Conservation (phyloP, 2,113 vertebrate genomes). For the Leptodactylus fuscus region DNA sequence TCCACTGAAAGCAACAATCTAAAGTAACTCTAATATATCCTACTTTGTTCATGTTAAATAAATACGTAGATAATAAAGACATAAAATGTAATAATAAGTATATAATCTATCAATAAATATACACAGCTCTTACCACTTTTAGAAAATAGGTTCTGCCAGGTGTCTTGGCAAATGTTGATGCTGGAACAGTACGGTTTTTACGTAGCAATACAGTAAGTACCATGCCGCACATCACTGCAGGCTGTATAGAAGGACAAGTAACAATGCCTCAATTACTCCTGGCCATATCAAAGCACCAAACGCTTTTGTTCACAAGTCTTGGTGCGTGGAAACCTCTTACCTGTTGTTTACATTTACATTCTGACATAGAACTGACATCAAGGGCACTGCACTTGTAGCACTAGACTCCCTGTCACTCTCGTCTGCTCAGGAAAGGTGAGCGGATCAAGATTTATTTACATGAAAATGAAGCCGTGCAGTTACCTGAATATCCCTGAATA, state of each 20-base stretch:
- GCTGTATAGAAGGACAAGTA: conserved; percentile 20
- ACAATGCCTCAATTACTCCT: conserved; percentile 57
- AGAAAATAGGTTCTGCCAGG: conserved; percentile 65
- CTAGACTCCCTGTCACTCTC: conserved; percentile 52
- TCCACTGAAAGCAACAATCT: background rate
- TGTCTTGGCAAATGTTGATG: conserved; percentile 57
- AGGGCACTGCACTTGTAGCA: conserved; percentile 24
- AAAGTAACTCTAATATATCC: background rate
- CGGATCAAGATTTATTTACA: conserved; percentile 63
- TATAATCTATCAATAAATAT: conserved; percentile 71
- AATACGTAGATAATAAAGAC: conserved; percentile 67
- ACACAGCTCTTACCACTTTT: conserved; percentile 68
- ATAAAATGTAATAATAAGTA: conserved; percentile 72
- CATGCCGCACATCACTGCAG: conserved; percentile 27
- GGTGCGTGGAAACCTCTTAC: conserved; percentile 55
- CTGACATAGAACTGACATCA: conserved; percentile 31
- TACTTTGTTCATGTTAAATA: conserved; percentile 56
- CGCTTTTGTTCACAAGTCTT: conserved; percentile 61
- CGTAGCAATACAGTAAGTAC: conserved; percentile 33
- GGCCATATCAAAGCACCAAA: conserved; percentile 41
- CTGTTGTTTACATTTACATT: conserved; percentile 10
- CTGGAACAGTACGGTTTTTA: conserved; percentile 5
- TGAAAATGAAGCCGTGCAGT: conserved; percentile 56
- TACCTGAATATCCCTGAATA: conserved; percentile 45
- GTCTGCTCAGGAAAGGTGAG: conserved; percentile 57